Base-by-base conservation (phyloP, 2,113 vertebrate species). In the Colius striatus region DNA sequence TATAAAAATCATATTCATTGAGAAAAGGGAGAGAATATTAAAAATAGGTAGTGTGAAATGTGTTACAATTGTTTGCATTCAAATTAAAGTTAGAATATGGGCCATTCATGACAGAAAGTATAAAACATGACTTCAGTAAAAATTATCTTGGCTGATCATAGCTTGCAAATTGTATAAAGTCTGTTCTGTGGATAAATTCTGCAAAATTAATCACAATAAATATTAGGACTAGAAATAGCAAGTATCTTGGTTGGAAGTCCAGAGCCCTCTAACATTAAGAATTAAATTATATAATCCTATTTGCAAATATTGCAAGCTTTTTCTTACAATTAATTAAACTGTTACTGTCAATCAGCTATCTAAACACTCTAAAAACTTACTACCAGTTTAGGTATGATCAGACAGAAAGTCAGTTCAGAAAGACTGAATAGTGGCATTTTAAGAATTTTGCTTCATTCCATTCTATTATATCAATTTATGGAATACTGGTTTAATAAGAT, bases 1-100 rank as follows among this genome's bases (percentile, higher is more conserved):
- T 92, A 93, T 16, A 94, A 94, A 95, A 97, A 88, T 74, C 71
- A 76, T 87, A 95, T 92, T 95, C 87, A 53, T 77, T 80, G 82
- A 53, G 1, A 48, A 89, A 91, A 94, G 68, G 78, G 38, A 88
- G 75, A 92, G 78, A 95, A 96, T 80, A 95, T 96, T 92, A 95
- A 92, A 95, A 96, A 92, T 71, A 84, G 34, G 76, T 84, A 76
- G 81, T 84, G 74, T 87, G 91, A 90, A 93, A 93, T 55, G 68
- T 88, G 43, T 80, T 94, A 55, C 32, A 81, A 92, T 94, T 92
- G 68, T 93, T 92, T 30, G 2, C 68, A 48, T 92, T 89, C 68
- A 90, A 83, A 95, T 94, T 94, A 86, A 94, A 94, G 82, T 88
- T 48, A 63, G 79, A 80, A 57, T 45, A 26, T 12, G 38, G 65